Percentiles rank a stretch among this genome's conserved stretches.
phyloP scores from a whole-genome alignment of 2,888 invertebrate species.

The Brenthis ino region DNA sequence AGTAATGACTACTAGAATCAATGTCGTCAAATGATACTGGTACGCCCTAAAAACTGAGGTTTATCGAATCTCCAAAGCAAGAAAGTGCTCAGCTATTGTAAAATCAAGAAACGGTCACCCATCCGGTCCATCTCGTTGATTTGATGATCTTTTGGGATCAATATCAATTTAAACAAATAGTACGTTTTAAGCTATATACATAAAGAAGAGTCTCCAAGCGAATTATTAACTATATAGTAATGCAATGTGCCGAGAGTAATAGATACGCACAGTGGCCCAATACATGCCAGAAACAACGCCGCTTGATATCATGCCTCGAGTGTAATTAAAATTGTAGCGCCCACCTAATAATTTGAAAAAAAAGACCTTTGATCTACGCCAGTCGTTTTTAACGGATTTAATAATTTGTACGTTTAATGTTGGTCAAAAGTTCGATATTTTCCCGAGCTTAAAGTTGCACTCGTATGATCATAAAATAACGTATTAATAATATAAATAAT shows the following conservation, averaged over 20 bases:
- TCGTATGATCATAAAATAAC: too few species aligned
- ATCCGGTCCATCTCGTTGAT: too few species aligned
- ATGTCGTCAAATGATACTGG: too few species aligned
- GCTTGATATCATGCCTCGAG: background rate
- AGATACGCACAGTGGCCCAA: background rate
- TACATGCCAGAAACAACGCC: background rate
- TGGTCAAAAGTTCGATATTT: background rate
- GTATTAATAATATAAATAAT: too few species aligned
- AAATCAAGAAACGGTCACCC: too few species aligned
- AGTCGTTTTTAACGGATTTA: background rate
- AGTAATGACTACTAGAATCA: too few species aligned
- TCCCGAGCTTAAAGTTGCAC: too few species aligned
- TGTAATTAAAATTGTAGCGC: conserved; percentile 3
- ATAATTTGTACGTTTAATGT: background rate
- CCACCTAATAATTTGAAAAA: background rate
- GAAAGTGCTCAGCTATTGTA: too few species aligned
- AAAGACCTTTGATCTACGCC: background rate
- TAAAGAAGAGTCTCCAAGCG: background rate
- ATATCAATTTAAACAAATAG: too few species aligned
- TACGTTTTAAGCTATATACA: background rate
- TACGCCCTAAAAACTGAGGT: too few species aligned
- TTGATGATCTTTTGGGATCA: too few species aligned
- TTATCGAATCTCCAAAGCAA: too few species aligned
- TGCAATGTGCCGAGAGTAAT: background rate
- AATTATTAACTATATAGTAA: background rate